Evolutionary conservation across 1,140 invertebrate species (phyloP).

Genomic region (Gerris buenoi): DNA sequence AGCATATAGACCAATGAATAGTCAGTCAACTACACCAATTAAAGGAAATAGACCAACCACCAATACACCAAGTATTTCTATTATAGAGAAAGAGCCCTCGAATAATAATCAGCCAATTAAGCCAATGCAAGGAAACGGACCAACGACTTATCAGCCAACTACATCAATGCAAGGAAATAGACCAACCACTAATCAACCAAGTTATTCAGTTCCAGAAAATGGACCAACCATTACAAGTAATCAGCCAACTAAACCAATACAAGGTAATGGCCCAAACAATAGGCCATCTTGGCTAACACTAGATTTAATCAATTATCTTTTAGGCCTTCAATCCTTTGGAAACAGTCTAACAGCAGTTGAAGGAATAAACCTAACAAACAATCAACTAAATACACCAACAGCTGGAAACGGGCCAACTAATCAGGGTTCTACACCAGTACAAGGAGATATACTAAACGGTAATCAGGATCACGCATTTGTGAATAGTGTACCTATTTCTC

Average conservation of each 20-base stretch:
- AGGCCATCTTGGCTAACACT: too few species aligned
- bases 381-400: too few species aligned
- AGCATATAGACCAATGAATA: not conserved
- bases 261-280: not conserved
- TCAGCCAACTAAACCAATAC: not conserved
- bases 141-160: not conserved
- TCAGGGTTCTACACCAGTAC: not conserved
- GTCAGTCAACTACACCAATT: not conserved
- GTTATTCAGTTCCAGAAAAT: not conserved
- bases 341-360: too few species aligned
- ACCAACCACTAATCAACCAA: not conserved
- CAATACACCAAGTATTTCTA: too few species aligned
- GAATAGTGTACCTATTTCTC: too few species aligned
- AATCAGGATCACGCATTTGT: too few species aligned
- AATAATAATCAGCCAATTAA: not conserved
- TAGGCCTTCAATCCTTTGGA: too few species aligned
- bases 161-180: not conserved
- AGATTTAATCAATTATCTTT: too few species aligned
- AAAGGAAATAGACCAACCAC: not conserved
- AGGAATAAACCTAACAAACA: too few species aligned
- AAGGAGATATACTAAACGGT: not conserved
- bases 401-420: too few species aligned
- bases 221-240: not conserved
- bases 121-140: not conserved
- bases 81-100: too few species aligned